These are phyloP conservation scores for Rhea americana DNA, from an alignment of 2,113 vertebrate genomes.

Conservation along the genomic window DNA sequence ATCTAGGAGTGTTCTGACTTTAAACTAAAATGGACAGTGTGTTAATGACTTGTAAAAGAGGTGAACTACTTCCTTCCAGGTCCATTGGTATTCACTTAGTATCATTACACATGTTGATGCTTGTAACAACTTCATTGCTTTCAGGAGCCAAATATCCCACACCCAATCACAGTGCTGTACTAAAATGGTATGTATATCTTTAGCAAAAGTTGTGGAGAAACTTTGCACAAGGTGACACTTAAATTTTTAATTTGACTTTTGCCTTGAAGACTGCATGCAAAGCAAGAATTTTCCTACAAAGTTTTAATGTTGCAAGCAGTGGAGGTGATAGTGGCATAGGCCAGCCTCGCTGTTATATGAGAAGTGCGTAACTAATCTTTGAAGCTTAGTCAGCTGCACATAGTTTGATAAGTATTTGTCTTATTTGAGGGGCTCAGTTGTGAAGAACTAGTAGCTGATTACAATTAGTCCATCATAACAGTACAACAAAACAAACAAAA, in stretches of 20 bases:
- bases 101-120: background rate
- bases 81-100: background rate
- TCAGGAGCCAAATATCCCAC: background rate
- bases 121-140: background rate
- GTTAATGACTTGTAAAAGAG: background rate
- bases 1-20: background rate
- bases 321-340: background rate
- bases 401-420: background rate
- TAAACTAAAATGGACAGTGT: background rate
- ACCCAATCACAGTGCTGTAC: rapidly evolving
- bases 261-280: background rate
- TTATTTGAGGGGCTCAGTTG: background rate
- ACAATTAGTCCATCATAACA: background rate
- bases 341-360: background rate
- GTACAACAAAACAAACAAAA: background rate
- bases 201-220: background rate
- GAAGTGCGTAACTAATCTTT: background rate
- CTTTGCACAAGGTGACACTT: background rate
- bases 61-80: background rate
- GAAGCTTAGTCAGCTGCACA: background rate
- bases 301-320: background rate
- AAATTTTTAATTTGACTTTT: background rate
- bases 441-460: background rate
- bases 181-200: background rate
- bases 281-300: background rate